phyloP scores from a whole-genome alignment of 1,140 invertebrate species.

The Camponotus pennsylvanicus region DNA sequence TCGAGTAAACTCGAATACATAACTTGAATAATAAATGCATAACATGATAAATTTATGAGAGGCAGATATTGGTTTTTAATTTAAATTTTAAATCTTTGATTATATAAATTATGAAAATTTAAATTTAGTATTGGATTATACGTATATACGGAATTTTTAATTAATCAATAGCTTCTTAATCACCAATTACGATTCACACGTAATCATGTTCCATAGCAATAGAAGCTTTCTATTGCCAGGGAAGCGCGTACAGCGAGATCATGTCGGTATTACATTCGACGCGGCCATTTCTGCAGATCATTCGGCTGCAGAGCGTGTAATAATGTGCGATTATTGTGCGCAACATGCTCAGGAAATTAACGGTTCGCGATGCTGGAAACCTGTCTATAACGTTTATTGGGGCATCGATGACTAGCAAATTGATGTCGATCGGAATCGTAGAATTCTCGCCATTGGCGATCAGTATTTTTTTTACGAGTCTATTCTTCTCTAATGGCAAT shows the following conservation, averaged over 20 bases:
- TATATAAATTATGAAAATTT: background rate
- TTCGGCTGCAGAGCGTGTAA: slow-evolving; percentile 51
- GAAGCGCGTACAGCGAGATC: background rate
- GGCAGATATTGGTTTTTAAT: background rate
- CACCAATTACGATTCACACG: background rate
- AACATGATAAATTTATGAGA: background rate
- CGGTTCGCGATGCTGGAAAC: slow-evolving; percentile 28
- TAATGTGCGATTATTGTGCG: slow-evolving; percentile 57
- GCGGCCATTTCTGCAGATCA: slow-evolving; percentile 48
- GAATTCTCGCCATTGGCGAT: slow-evolving; percentile 20
- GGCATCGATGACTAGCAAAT: slow-evolving; percentile 61
- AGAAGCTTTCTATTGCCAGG: background rate
- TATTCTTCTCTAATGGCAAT: slow-evolving; percentile 17
- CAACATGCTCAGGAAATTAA: slow-evolving; percentile 52
- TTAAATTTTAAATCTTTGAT: background rate
- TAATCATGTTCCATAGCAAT: background rate
- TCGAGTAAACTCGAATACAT: background rate
- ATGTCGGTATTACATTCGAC: slow-evolving; percentile 30
- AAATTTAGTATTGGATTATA: background rate
- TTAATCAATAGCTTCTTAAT: slow-evolving; percentile 5
- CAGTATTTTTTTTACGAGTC: slow-evolving; percentile 24
- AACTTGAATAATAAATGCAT: background rate
- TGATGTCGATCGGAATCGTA: slow-evolving; percentile 47
- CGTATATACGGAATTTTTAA: background rate
- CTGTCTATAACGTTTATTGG: slow-evolving; percentile 44